Base-by-base conservation (phyloP, 1,140 invertebrate species). In the Archegozetes longisetosus region DNA sequence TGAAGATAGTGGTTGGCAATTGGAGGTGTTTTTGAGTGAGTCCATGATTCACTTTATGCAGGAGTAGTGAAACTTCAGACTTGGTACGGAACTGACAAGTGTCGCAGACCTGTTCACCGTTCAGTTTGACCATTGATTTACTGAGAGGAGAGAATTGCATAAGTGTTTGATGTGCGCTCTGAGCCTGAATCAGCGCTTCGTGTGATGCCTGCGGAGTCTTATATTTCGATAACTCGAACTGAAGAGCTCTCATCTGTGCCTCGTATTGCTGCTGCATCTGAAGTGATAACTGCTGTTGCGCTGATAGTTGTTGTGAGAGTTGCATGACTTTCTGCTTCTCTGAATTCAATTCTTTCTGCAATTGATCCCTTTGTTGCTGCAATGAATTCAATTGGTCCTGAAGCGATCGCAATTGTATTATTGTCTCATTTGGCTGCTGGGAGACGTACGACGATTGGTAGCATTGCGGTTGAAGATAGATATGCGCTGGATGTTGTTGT, bases 241-340 rank as follows among this genome's bases (percentile, higher is more conserved):
- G 55, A 13, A 57, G 25, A 3, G 29, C 22, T 22, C 55, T 26
- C 12, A 57, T 3, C 22, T 40, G 28, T 17, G 17, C 9, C 13
- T 57, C 55, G 29, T 57, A 57, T 25, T 57, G 27, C n/a, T 57
- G 28, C 22, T 57, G 53, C 53, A 55, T 55, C 27, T 55, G 53
- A 55, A 55, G 20, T 6, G 4, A 6, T 4, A 55, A 17, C 25
- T 55, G 53, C 20, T 55, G 26, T 29, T n/a, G 32, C 47, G 27
- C 20, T 55, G 32, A 25, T 20, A 55, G 17, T 55, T 40, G 32
- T 40, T 40, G 32, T 40, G 32, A 40, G 6, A 40, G 6, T 40
- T 40, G 32, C 17, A 40, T 9, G 32, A 40, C 32, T 40, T 40
- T 40, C 17, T 40, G 32, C 17, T 40, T 40, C 32, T 40, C 32